Percentiles rank a stretch among this genome's conserved stretches.
These are phyloP conservation scores for Chelonoidis abingdonii DNA, from an alignment of 2,113 vertebrate species.

Conservation along the genomic window DNA sequence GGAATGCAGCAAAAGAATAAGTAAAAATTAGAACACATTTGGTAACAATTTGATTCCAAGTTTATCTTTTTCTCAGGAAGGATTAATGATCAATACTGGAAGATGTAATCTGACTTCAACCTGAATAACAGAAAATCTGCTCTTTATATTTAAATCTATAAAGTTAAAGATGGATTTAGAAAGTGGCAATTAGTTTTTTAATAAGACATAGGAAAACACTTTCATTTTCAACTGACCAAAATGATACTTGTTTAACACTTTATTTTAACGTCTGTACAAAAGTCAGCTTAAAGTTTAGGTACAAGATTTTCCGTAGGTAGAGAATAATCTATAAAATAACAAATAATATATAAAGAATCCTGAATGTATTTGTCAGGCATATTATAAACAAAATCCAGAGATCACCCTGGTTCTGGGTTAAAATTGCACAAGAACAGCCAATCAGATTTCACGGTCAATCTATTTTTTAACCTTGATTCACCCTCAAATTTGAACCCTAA, in stretches of 20 bases:
- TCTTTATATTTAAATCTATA: slow-evolving; percentile 38
- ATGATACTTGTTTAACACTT: neutral
- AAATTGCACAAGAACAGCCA: neutral
- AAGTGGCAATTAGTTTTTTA: neutral
- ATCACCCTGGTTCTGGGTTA: neutral
- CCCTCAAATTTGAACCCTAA: neutral
- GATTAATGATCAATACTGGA: slow-evolving; percentile 70
- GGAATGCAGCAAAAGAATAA: slow-evolving; percentile 69
- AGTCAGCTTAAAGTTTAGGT: neutral
- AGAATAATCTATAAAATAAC: neutral
- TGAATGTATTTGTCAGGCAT: neutral
- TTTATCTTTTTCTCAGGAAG: slow-evolving; percentile 75
- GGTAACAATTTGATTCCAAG: slow-evolving; percentile 74
- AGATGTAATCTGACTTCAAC: slow-evolving; percentile 59
- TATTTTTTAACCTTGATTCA: neutral
- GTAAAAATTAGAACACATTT: slow-evolving; percentile 71
- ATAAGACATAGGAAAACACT: neutral
- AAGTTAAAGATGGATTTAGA: slow-evolving; percentile 26
- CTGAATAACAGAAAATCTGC: slow-evolving; percentile 59
- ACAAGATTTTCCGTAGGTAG: neutral
- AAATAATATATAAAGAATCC: neutral
- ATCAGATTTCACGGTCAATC: neutral
- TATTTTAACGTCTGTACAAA: neutral
- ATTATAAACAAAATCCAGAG: neutral
- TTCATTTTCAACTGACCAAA: neutral